These are phyloP conservation scores for Cathartes aura DNA, from an alignment of 2,113 vertebrate species.

Conservation along the genomic window DNA sequence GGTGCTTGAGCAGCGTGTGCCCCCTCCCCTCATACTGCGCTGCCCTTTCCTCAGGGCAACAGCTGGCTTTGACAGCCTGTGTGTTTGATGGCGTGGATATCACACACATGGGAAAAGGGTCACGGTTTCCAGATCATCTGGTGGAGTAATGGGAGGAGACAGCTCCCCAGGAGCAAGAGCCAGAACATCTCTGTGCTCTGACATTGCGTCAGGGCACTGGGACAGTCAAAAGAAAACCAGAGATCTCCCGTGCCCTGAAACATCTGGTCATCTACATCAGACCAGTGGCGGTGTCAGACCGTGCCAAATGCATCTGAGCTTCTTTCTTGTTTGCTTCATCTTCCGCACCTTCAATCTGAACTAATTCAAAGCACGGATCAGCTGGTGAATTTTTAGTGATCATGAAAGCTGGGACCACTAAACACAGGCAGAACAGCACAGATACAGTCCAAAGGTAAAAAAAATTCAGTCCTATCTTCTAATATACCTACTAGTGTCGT, in stretches of 20 bases:
- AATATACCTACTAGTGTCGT: not conserved
- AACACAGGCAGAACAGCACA: not conserved
- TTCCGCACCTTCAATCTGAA: not conserved
- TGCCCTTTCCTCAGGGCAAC: slow-evolving; percentile 16
- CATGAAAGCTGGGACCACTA: not conserved
- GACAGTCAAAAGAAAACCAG: not conserved
- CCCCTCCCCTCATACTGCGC: not conserved
- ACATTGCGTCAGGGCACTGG: not conserved
- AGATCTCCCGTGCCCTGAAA: not conserved
- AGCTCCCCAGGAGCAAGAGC: slow-evolving; percentile 38
- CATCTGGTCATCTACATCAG: slow-evolving; percentile 31
- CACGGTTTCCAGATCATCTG: slow-evolving; percentile 16
- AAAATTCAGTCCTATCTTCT: not conserved
- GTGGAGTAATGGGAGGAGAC: slow-evolving; percentile 48
- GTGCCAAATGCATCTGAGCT: not conserved
- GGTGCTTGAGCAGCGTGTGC: not conserved
- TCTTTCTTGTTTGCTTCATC: not conserved
- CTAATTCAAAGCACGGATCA: not conserved
- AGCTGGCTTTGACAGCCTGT: slow-evolving; percentile 34
- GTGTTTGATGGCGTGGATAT: not conserved
- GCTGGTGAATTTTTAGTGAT: not conserved
- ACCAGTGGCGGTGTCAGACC: not conserved
- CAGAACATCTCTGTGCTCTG: slow-evolving; percentile 16
- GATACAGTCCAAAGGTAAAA: not conserved
- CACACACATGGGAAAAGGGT: slow-evolving; percentile 30